phyloP scores from a whole-genome alignment of 2,113 vertebrate species.

The Mus pahari region DNA sequence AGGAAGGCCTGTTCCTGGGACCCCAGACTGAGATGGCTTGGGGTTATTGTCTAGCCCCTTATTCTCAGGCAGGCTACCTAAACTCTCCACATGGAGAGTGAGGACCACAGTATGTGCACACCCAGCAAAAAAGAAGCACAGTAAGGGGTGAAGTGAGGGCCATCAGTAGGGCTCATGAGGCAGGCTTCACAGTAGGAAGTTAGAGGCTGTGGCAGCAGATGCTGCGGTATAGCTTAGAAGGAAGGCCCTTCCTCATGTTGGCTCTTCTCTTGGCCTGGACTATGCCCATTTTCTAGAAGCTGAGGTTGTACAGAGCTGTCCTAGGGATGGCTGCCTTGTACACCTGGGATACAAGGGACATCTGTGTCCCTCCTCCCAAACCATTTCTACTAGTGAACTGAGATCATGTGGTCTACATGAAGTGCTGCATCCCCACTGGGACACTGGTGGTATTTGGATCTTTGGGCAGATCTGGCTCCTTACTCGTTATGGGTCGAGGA shows the following conservation, averaged over 20 bases:
- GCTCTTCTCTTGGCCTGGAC: neutral
- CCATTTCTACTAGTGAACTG: neutral
- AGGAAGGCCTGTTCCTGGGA: neutral
- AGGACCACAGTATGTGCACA: neutral
- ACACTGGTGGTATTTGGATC: neutral
- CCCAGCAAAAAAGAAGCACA: neutral
- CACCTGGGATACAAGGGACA: neutral
- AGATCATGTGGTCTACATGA: neutral
- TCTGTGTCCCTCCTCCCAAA: neutral
- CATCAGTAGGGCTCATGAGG: accelerated
- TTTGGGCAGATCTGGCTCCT: neutral
- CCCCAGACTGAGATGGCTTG: neutral
- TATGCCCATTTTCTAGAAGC: neutral
- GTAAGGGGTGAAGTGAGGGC: neutral
- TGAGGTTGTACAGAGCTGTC: neutral
- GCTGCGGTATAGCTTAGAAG: neutral
- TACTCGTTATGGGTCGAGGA: neutral
- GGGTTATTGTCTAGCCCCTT: neutral
- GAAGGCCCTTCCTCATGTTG: neutral
- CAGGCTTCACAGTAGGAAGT: neutral
- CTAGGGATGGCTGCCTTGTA: neutral
- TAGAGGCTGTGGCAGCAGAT: neutral
- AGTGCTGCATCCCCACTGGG: neutral
- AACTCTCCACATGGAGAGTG: neutral
- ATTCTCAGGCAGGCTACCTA: neutral